These are phyloP conservation scores for Lutraria lutraria DNA, from an alignment of 2,888 invertebrate species.

Conservation along the genomic window DNA sequence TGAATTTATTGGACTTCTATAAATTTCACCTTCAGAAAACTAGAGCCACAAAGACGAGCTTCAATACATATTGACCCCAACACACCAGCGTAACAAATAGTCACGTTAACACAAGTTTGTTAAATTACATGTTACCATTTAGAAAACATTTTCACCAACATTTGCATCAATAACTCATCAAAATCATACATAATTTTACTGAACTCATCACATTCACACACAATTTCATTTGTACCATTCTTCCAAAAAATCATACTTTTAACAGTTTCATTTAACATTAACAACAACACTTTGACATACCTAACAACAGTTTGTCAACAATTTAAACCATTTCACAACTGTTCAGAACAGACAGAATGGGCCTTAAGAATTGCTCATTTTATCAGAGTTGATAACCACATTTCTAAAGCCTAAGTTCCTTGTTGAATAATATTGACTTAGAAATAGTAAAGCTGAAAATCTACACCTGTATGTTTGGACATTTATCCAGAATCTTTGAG, in stretches of 20 bases:
- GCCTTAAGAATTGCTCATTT: no score
- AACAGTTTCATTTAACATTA: background rate
- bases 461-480: no score
- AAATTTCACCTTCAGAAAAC: background rate
- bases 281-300: background rate
- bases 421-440: no score
- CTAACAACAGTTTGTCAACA: background rate
- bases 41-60: background rate
- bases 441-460: no score
- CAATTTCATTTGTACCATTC: background rate
- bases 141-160: background rate
- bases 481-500: no score
- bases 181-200: background rate
- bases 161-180: background rate
- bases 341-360: background rate
- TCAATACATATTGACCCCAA: background rate
- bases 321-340: background rate
- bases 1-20: background rate
- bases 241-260: background rate
- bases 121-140: background rate
- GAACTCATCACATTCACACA: background rate
- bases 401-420: no score
- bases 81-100: background rate
- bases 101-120: background rate
- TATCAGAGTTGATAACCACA: no score